A percentile compares a stretch with the other conserved stretches of the same genome.
Conservation (phyloP, 2,888 invertebrate species). For the Acleris literana region DNA sequence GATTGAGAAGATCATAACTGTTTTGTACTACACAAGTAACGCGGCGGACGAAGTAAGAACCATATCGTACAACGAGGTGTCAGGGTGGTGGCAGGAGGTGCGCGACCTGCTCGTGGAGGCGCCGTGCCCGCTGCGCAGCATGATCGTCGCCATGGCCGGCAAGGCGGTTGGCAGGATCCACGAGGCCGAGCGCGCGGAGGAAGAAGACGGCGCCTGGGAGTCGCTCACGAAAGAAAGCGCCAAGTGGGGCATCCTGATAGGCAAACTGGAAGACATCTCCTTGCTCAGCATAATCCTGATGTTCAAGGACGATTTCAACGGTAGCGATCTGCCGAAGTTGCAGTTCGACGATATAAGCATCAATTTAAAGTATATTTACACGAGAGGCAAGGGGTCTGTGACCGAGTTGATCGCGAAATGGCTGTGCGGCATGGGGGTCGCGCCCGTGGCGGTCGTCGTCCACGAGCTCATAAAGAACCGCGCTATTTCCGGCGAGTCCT, state of each 20-base stretch:
- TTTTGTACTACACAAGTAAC: conserved; percentile 86
- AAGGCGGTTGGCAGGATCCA: conserved; percentile 87
- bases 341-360: conserved; percentile 82
- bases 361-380: conserved; percentile 86
- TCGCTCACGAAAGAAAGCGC: conserved; percentile 92
- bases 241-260: conserved; percentile 93
- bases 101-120: conserved; percentile 89
- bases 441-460: conserved; percentile 85
- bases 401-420: conserved; percentile 95
- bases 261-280: conserved; percentile 94
- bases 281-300: conserved; percentile 88
- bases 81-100: conserved; percentile 92
- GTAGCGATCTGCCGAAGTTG: conserved; percentile 79
- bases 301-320: conserved; percentile 70
- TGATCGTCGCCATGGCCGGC: conserved; percentile 92
- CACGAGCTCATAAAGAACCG: conserved; percentile 73
- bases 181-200: conserved; percentile 68
- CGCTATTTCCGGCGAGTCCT: conserved; percentile 44
- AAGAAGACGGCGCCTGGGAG: conserved; percentile 89
- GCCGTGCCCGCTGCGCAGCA: conserved; percentile 88
- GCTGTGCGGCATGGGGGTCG: conserved; percentile 89
- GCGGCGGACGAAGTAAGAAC: conserved; percentile 84
- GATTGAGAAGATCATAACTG: conserved; percentile 86
- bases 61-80: conserved; percentile 87
- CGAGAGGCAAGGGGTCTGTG: conserved; percentile 90